Percentiles rank a stretch among this genome's conserved stretches.
Conservation (phyloP, 2,113 vertebrate species). For the Plotosus lineatus region DNA sequence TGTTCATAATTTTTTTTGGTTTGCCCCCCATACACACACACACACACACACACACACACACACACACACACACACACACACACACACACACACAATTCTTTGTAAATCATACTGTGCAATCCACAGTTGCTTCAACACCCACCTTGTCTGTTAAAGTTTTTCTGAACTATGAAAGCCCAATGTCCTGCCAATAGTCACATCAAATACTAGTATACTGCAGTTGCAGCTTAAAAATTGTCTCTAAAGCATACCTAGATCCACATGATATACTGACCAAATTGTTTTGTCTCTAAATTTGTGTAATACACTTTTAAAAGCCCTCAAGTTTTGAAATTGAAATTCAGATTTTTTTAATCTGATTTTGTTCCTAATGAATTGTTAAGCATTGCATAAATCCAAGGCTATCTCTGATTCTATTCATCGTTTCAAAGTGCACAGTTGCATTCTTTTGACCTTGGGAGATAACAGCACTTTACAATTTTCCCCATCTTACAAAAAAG, state of each 20-base stretch:
- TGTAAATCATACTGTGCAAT: not conserved
- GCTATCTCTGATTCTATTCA: slow-evolving; percentile 9
- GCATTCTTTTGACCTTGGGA: slow-evolving; percentile 61
- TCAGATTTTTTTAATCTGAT: slow-evolving; percentile 27
- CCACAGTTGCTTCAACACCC: slow-evolving; percentile 19
- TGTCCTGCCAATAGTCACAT: slow-evolving; percentile 24
- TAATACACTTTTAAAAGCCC: slow-evolving; percentile 14
- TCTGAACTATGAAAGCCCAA: slow-evolving; percentile 7
- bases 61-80: too few relatives aligned
- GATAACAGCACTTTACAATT: slow-evolving; percentile 57
- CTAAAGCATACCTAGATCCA: slow-evolving; percentile 14
- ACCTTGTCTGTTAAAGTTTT: slow-evolving; percentile 14
- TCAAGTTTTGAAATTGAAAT: slow-evolving; percentile 29
- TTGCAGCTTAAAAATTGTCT: slow-evolving; percentile 19
- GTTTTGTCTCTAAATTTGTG: slow-evolving; percentile 19
- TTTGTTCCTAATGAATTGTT: slow-evolving; percentile 7
- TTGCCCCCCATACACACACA: too few relatives aligned
- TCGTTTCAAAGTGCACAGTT: slow-evolving; percentile 54
- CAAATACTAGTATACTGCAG: too few relatives aligned
- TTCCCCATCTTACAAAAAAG: slow-evolving; percentile 50
- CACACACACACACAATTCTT: not conserved
- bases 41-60: too few relatives aligned
- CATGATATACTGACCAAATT: slow-evolving; percentile 8
- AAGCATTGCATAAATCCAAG: not conserved
- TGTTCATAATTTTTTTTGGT: too few relatives aligned